phyloP scores from a whole-genome alignment of 2,113 vertebrate genomes.

The Cyphomyrus plagiostoma region DNA sequence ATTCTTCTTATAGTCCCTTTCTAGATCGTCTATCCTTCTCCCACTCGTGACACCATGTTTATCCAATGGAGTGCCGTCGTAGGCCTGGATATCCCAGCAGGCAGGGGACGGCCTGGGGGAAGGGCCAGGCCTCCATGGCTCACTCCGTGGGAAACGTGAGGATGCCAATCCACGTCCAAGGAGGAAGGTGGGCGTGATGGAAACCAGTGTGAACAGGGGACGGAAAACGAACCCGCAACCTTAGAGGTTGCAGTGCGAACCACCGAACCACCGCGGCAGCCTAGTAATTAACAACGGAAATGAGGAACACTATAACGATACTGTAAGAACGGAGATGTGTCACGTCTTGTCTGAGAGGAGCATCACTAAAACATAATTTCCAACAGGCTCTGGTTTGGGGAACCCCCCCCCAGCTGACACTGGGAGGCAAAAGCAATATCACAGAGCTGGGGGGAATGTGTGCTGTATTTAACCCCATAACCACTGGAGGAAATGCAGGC shows the following conservation, averaged over 20 bases:
- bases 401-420: background rate
- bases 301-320: background rate
- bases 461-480: background rate
- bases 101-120: background rate
- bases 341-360: background rate
- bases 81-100: background rate
- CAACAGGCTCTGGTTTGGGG: background rate
- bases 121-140: background rate
- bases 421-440: background rate
- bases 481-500: background rate
- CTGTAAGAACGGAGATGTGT: background rate
- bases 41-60: background rate
- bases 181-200: background rate
- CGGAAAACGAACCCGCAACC: background rate
- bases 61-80: background rate
- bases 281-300: background rate
- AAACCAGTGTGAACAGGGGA: background rate
- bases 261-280: background rate
- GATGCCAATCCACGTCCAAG: background rate
- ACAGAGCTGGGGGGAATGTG: background rate
- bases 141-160: background rate
- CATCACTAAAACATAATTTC: background rate
- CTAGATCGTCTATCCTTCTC: background rate
- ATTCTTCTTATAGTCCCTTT: background rate
- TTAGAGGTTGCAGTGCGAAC: background rate